Base-by-base conservation (phyloP, 2,888 invertebrate genomes). In the Callosobruchus maculatus region DNA sequence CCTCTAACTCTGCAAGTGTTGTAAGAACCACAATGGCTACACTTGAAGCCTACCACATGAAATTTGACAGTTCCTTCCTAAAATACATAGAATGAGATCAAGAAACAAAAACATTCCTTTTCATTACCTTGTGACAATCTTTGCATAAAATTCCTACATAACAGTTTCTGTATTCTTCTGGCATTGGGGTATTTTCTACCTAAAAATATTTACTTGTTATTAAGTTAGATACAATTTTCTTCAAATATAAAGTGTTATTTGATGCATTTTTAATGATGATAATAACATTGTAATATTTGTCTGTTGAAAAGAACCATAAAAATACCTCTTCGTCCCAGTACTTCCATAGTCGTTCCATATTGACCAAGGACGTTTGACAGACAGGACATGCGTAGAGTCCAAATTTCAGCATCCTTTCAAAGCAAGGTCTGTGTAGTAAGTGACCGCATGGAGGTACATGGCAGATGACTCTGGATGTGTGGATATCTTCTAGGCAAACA, bases 391-490 rank as follows among this genome's bases (percentile, higher is more conserved):
- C 93, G 85, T 95, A 97, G 86, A 94, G 94, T 0, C 96, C 96
- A 0, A 94, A 86, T 69, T 86, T 91, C 77, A 94, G 87, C 79
- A 95, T 87, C 84, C 94, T 93, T 84, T 95, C 93, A 86, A 95
- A 95, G 88, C 95, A 95, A 67, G 93, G 94, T 81, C 94, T 91
- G 88, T 97, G 97, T 82, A 97, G 88, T 79, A 96, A 88, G 88
- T 97, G 97, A 0, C 96, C 95, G 87, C 97, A 97, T 84, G 93
- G 92, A 5, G 96, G 96, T 86, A 97, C 95, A 89, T 95, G 95
- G 86, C 95, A 95, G 72, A 95, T 94, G 84, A 94, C 94, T 77
- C 96, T 91, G 9, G 96, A 96, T 20, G 96, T 96, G 88, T 97
- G 97, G 82, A 97, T 95, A 86, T 96, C 95, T 80, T 97, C 96